Conservation (phyloP, 2,113 vertebrate species). For the Scomber japonicus region DNA sequence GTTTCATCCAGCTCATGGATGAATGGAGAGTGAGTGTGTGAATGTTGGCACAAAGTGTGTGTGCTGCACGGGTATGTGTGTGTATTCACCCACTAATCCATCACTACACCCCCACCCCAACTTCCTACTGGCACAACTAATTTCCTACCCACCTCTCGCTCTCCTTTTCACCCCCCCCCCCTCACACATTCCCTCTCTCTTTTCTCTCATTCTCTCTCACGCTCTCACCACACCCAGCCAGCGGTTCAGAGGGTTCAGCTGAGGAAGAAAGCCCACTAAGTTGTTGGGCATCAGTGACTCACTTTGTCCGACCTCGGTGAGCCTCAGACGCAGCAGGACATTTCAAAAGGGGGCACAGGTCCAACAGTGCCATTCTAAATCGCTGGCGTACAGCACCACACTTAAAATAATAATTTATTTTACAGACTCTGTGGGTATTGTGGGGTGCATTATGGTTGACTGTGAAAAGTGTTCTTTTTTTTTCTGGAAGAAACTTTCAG, state of each 20-base stretch:
- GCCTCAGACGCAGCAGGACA: constrained; percentile 63
- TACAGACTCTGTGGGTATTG: constrained; percentile 63
- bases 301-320: constrained; percentile 67
- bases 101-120: constrained; percentile 53
- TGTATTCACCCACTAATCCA: constrained; percentile 60
- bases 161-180: constrained; percentile 10
- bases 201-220: constrained; percentile 42
- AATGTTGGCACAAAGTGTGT: constrained; percentile 35
- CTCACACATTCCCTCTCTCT: constrained; percentile 20
- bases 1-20: constrained; percentile 30
- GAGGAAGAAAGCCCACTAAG: constrained; percentile 61
- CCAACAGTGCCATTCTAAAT: constrained; percentile 65
- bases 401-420: constrained; percentile 67
- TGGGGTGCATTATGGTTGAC: constrained; percentile 47
- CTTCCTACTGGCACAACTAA: constrained; percentile 74
- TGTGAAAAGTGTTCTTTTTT: constrained; percentile 28
- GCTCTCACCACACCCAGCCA: constrained; percentile 64
- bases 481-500: constrained; percentile 12
- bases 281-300: constrained; percentile 76
- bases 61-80: constrained; percentile 25
- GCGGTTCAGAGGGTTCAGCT: constrained; percentile 76
- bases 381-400: constrained; percentile 37
- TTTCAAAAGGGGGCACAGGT: constrained; percentile 64
- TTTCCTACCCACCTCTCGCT: constrained; percentile 53
- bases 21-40: constrained; percentile 36